phyloP scores from a whole-genome alignment of 1,140 invertebrate genomes.

The Dreissena rostriformis region DNA sequence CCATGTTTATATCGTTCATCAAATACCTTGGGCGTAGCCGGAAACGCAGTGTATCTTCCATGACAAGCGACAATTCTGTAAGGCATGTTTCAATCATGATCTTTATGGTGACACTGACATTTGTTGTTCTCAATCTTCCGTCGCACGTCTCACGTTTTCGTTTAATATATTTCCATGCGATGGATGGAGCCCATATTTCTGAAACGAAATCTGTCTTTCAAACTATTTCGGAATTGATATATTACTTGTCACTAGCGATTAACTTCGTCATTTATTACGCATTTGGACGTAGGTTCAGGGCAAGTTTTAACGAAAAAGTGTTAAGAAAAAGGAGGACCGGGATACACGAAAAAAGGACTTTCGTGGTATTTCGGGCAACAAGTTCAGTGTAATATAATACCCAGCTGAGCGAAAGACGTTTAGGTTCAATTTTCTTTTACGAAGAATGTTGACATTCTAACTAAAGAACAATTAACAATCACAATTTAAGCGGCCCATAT shows the following conservation, averaged over 20 bases:
- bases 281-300: slow-evolving; percentile 67
- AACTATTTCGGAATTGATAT: slow-evolving; percentile 84
- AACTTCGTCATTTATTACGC: slow-evolving; percentile 91
- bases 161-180: slow-evolving; percentile 64
- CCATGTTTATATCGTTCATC: slow-evolving; percentile 27
- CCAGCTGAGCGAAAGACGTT: no score
- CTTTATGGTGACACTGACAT: slow-evolving; percentile 89
- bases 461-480: no score
- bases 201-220: slow-evolving; percentile 81
- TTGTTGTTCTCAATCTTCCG: slow-evolving; percentile 90
- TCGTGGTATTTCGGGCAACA: no score
- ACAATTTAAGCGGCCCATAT: no score
- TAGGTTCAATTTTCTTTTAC: no score
- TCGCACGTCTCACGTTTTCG: slow-evolving; percentile 79
- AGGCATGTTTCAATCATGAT: slow-evolving; percentile 91
- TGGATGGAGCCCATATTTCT: background rate
- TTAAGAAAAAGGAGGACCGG: no score
- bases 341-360: no score
- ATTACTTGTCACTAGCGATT: slow-evolving; percentile 91
- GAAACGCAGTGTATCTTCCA: slow-evolving; percentile 29
- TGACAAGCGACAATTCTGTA: slow-evolving; percentile 80
- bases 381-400: no score
- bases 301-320: background rate
- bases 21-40: slow-evolving; percentile 32
- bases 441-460: no score